Evolutionary conservation across 2,888 invertebrate genomes (phyloP).

Genomic region (Gastracanthus pulcherrimus): DNA sequence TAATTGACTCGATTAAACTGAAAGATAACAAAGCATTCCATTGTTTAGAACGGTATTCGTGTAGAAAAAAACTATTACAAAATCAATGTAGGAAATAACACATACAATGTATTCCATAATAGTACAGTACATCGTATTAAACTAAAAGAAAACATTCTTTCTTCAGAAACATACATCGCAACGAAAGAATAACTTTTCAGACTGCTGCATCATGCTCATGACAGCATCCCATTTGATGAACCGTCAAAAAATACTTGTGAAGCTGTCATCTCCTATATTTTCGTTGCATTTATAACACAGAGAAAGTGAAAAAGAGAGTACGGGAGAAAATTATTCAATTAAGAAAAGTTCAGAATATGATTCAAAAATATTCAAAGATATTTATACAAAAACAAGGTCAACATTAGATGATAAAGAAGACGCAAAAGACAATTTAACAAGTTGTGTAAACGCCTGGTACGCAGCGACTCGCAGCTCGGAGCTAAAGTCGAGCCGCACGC

Average conservation of each 20-base stretch:
- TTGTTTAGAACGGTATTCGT: neutral
- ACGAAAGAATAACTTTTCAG: neutral
- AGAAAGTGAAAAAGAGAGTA: neutral
- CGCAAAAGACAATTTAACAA: neutral
- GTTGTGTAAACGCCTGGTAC: neutral
- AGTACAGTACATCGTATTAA: neutral
- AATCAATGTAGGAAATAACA: neutral
- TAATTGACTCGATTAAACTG: neutral
- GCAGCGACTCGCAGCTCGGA: neutral
- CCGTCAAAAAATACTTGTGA: slow-evolving; percentile 9
- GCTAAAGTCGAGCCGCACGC: neutral
- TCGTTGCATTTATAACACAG: neutral
- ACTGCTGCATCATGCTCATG: slow-evolving; percentile 32
- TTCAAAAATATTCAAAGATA: neutral
- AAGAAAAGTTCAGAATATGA: too few species aligned
- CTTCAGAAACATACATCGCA: neutral
- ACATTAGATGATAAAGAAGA: too few species aligned
- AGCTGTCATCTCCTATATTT: slow-evolving; percentile 25
- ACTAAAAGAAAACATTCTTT: neutral
- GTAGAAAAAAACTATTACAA: neutral
- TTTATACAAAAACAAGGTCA: too few species aligned
- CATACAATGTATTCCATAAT: neutral
- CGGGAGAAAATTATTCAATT: too few species aligned
- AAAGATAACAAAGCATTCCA: neutral
- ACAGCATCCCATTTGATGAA: slow-evolving; percentile 15